Base-by-base conservation (phyloP, 2,888 invertebrate genomes). In the Calameuta idolon region DNA sequence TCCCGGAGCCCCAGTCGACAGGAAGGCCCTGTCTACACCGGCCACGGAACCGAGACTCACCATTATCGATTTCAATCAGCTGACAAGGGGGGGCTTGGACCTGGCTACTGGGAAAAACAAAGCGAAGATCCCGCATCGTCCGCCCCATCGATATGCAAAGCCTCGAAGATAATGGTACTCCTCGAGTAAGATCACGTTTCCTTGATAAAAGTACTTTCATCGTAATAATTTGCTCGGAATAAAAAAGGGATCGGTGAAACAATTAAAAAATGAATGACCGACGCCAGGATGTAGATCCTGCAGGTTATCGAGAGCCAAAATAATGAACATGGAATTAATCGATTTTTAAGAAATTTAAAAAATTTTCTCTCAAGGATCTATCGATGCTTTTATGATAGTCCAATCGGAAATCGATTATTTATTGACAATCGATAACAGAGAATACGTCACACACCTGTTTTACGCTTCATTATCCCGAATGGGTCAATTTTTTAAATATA, bases 1-100 rank as follows among this genome's bases (percentile, higher is more conserved):
- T 86, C 86, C 89, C 84, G 87, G 87, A 85, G 85, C 87, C 83
- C 84, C 85, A 83, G 81, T 85, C 83, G 85, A 84, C 86, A 78
- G 86, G 85, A 74, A 87, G 85, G 79, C 87, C 85, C 89, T 89
- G 69, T 89, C 92, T 33, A 92, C 92, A 77, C 91, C 93, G 69
- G 91, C 93, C 34, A 93, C 93, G 11, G 93, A 94, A 87, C 95
- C 95, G n/a, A 93, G 94, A 87, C 92, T 96, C 81, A 94, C 95
- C 35, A 95, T 95, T 85, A 95, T 96, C 82, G 95, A 95, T 92
- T 94, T 95, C 88, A 95, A 95, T 92, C 93, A 94, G 90, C 93
- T 95, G 87, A 94, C 95, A 11, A 92, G 94, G 76, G 94, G 94
- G 68, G 94, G 94, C 78, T 91, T 94, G 75, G 94, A 94, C 79